Evolutionary conservation across 2,113 vertebrate genomes (phyloP).

Genomic region (Hystrix cristata): DNA sequence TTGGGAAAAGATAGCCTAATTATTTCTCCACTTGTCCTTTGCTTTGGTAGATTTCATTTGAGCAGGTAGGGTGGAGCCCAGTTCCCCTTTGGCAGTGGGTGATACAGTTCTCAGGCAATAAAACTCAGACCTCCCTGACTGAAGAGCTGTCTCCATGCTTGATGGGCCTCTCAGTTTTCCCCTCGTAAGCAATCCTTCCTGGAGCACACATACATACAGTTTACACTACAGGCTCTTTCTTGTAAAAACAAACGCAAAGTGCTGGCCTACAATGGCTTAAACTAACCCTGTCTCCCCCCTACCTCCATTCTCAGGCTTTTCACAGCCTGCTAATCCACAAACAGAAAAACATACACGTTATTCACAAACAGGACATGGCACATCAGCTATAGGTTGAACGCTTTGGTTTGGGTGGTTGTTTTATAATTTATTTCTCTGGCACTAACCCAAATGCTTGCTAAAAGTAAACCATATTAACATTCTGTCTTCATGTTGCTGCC

Average conservation of each 20-base stretch:
- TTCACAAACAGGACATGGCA: conserved; percentile 38
- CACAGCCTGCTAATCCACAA: conserved; percentile 35
- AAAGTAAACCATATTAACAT: conserved; percentile 80
- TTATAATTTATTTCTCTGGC: conserved; percentile 82
- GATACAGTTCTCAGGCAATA: conserved; percentile 68
- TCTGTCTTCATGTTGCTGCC: conserved; percentile 80
- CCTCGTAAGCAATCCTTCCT: conserved; percentile 1
- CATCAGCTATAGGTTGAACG: conserved; percentile 59
- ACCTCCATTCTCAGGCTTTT: not conserved
- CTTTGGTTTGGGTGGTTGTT: conserved; percentile 60
- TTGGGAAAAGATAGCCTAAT: conserved; percentile 58
- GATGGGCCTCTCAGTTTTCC: conserved; percentile 55
- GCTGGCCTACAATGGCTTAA: conserved; percentile 55
- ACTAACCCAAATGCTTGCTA: conserved; percentile 76
- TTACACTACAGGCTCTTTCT: conserved; percentile 68
- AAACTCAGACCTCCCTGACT: conserved; percentile 78
- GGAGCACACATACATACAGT: conserved; percentile 21
- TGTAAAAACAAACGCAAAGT: conserved; percentile 61
- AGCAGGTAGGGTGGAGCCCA: conserved; percentile 48
- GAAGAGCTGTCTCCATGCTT: not conserved
- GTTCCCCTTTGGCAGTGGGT: conserved; percentile 65
- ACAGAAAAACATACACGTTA: conserved; percentile 17
- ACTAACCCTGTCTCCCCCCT: not conserved
- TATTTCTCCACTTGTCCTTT: conserved; percentile 59
- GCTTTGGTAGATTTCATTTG: conserved; percentile 49